Conservation (phyloP, 2,888 invertebrate species). For the Rotaria macrura region DNA sequence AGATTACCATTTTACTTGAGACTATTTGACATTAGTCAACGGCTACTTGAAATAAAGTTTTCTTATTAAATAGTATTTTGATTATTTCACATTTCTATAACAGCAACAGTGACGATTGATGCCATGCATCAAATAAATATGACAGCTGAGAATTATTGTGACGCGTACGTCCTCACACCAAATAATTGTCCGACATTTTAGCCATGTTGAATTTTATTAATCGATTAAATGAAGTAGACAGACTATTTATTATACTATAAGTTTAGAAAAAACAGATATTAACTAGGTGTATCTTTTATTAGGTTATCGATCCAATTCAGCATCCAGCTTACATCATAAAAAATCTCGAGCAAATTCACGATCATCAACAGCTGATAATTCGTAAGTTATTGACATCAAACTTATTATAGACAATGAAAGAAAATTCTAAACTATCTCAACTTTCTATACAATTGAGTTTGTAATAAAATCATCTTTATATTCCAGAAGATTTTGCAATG, state of each 20-base stretch:
- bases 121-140: too few relatives aligned
- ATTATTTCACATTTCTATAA: not conserved
- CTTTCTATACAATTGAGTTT: too few relatives aligned
- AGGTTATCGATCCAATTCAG: conserved; percentile 11
- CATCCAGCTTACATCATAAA: not conserved
- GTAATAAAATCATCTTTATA: too few relatives aligned
- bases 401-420: not conserved
- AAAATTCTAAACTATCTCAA: too few relatives aligned
- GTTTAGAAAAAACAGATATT: too few relatives aligned
- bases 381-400: not conserved
- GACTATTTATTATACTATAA: too few relatives aligned
- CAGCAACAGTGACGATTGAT: too few relatives aligned
- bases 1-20: too few relatives aligned
- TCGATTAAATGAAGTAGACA: too few relatives aligned
- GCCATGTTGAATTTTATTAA: too few relatives aligned
- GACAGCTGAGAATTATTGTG: not conserved
- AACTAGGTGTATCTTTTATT: not conserved
- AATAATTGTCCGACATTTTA: too few relatives aligned
- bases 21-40: not conserved
- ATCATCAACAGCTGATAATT: not conserved
- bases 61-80: not conserved
- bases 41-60: not conserved
- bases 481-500: too few relatives aligned
- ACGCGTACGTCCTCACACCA: not conserved
- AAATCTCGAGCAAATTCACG: not conserved